phyloP scores from a whole-genome alignment of 2,113 vertebrate species.

The Agelaius tricolor region DNA sequence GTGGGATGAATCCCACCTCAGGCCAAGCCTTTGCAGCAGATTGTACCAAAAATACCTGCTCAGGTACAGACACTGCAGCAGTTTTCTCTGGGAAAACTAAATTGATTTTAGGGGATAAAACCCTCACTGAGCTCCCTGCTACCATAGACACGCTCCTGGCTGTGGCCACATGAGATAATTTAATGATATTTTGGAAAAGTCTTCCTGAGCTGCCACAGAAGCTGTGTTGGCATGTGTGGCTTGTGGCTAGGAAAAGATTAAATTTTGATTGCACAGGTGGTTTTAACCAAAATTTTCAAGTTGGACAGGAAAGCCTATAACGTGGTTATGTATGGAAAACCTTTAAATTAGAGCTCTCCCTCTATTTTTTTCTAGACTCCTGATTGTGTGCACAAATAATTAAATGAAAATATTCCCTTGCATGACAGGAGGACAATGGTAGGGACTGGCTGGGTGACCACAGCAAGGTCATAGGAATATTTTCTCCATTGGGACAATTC shows the following conservation, averaged over 20 bases:
- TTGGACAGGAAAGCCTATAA: background rate
- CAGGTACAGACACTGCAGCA: background rate
- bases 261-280: background rate
- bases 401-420: background rate
- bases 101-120: background rate
- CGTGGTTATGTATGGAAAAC: background rate
- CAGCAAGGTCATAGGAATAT: rapidly evolving
- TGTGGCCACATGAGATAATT: background rate
- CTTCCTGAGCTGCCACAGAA: background rate
- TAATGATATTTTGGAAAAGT: background rate
- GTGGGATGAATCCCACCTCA: background rate
- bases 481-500: background rate
- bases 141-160: background rate
- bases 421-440: background rate
- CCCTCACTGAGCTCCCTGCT: background rate
- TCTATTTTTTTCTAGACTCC: background rate
- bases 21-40: background rate
- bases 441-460: background rate
- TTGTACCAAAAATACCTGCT: background rate
- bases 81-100: background rate
- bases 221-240: rapidly evolving
- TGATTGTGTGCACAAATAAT: background rate
- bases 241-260: background rate
- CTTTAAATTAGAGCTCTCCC: background rate
- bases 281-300: background rate